Evolutionary conservation across 2,888 invertebrate species (phyloP).

Genomic region (Trilocha varians): DNA sequence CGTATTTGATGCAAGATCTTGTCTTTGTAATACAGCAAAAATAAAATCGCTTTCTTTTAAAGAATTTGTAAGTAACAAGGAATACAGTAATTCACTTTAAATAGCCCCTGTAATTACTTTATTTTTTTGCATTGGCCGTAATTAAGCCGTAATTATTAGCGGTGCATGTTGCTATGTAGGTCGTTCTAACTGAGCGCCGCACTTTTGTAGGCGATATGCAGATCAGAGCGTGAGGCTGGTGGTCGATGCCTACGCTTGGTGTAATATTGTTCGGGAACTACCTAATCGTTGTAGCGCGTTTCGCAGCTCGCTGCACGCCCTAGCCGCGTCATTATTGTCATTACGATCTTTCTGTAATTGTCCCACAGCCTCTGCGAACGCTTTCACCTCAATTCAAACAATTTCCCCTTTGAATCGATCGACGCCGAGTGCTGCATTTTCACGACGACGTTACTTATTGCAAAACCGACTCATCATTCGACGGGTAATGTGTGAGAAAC

Average conservation of each 20-base stretch:
- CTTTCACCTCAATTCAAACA: constrained; percentile 50
- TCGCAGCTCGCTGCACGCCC: constrained; percentile 31
- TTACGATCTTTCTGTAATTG: constrained; percentile 39
- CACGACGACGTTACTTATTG: constrained; percentile 18
- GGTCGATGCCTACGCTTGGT: constrained; percentile 29
- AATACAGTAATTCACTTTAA: constrained; percentile 2
- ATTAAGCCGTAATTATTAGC: constrained; percentile 18
- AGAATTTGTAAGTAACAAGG: background rate
- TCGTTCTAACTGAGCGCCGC: constrained; percentile 44
- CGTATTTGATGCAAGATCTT: no score
- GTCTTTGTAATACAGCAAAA: background rate
- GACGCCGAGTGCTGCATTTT: constrained; percentile 25
- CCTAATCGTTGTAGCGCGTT: constrained; percentile 23
- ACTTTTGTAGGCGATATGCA: constrained; percentile 64
- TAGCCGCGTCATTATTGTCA: constrained; percentile 34
- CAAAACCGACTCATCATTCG: constrained; percentile 39
- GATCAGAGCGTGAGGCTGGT: constrained; percentile 57
- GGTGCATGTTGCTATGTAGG: constrained; percentile 35
- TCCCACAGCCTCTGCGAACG: constrained; percentile 28
- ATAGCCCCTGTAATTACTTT: background rate
- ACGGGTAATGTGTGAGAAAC: constrained; percentile 59
- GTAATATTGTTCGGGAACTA: constrained; percentile 34
- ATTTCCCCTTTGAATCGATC: constrained; percentile 34
- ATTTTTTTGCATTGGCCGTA: constrained; percentile 12
- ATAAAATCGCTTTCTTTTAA: background rate